Conservation (phyloP, 2,888 invertebrate species). For the Caenorhabditis doughertyi region DNA sequence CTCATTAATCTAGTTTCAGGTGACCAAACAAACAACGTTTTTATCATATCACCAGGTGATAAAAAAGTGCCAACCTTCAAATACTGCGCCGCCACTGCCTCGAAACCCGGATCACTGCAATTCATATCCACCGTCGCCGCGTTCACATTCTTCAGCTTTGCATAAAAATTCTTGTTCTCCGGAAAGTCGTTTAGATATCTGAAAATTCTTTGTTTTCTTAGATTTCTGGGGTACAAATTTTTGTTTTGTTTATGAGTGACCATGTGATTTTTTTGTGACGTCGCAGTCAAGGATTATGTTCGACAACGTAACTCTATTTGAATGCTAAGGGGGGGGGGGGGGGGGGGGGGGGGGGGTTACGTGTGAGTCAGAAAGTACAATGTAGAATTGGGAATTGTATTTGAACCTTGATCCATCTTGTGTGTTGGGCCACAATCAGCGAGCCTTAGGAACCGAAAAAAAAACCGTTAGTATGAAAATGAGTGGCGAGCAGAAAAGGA, state of each 20-base stretch:
- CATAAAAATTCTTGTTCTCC: conserved; percentile 73
- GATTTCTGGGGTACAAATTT: not conserved
- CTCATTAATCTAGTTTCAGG: too few relatives aligned
- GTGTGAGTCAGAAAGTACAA: too few relatives aligned
- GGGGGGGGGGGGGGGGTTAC: not conserved
- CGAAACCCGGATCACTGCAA: conserved; percentile 75
- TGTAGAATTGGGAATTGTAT: too few relatives aligned
- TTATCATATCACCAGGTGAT: not conserved
- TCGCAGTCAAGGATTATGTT: not conserved
- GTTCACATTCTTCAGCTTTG: conserved; percentile 76
- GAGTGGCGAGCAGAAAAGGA: too few relatives aligned
- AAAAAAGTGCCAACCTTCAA: conserved; percentile 72
- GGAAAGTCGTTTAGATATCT: conserved; percentile 79
- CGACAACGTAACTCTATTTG: conserved; percentile 6
- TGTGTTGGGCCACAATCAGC: too few relatives aligned
- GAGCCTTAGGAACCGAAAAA: too few relatives aligned
- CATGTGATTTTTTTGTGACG: not conserved
- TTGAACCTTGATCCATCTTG: too few relatives aligned
- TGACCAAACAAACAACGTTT: too few relatives aligned
- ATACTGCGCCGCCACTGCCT: conserved; percentile 75
- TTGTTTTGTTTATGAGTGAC: not conserved
- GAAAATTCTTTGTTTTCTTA: not conserved
- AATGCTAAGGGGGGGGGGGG: not conserved
- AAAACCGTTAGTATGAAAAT: too few relatives aligned
- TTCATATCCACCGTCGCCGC: conserved; percentile 67